Conservation (phyloP, 2,888 invertebrate species). For the Rhagophthalmus giganteus region DNA sequence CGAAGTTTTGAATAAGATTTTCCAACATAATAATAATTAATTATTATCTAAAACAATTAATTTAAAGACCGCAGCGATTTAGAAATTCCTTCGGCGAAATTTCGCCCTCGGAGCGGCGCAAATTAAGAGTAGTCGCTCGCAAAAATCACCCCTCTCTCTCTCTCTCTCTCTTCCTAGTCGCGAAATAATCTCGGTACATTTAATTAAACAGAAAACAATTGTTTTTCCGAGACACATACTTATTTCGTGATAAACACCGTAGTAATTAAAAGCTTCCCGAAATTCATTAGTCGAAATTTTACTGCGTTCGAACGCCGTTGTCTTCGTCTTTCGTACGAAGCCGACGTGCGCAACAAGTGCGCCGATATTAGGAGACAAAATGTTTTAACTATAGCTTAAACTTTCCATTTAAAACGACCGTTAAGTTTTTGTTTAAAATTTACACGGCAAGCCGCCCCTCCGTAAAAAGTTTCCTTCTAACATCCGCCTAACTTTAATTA, state of each 20-base stretch:
- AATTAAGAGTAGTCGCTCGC: background rate
- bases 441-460: constrained; percentile 4
- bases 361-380: constrained; percentile 14
- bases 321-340: background rate
- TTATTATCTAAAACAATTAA: constrained; percentile 21
- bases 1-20: constrained; percentile 10
- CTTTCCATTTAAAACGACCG: constrained; percentile 6
- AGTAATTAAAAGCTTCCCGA: constrained; percentile 18
- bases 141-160: background rate
- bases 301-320: background rate
- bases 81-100: constrained; percentile 2
- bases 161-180: no score
- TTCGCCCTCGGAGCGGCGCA: background rate
- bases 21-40: constrained; percentile 16
- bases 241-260: constrained; percentile 19
- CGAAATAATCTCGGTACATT: constrained; percentile 12
- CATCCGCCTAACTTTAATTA: constrained; percentile 18
- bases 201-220: constrained; percentile 15
- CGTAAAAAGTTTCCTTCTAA: constrained; percentile 9
- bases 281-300: constrained; percentile 18
- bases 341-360: no score
- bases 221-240: constrained; percentile 13
- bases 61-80: constrained; percentile 7
- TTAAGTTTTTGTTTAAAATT: constrained; percentile 15
- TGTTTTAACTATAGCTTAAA: constrained; percentile 9